A percentile compares a stretch with the other conserved stretches of the same genome.
Conservation (phyloP, 1,140 invertebrate genomes). For the Bombus sibiricus region DNA sequence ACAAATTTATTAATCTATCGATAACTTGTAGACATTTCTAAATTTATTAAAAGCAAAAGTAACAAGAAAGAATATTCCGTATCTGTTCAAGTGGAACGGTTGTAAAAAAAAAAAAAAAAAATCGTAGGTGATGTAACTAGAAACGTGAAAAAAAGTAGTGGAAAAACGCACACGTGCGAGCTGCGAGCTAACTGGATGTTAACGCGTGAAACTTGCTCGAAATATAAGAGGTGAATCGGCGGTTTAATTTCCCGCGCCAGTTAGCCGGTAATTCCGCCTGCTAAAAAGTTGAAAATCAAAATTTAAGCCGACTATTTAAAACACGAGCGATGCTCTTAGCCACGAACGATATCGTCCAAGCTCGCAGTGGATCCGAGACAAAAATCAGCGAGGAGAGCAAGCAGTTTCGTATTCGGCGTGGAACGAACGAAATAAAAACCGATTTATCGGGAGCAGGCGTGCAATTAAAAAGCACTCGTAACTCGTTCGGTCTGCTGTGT, state of each 20-base stretch:
- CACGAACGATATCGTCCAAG: neutral
- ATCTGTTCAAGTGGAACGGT: neutral
- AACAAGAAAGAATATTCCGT: neutral
- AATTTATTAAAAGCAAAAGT: too few species aligned
- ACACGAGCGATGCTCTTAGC: neutral
- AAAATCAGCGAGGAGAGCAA: neutral
- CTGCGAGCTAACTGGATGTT: neutral
- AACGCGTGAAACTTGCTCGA: neutral
- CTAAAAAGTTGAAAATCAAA: constrained; percentile 18
- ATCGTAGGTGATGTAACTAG: neutral
- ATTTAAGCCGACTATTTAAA: constrained; percentile 15
- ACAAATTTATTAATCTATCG: too few species aligned
- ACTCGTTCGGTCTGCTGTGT: constrained; percentile 18
- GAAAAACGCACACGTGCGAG: neutral
- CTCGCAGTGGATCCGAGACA: too few species aligned
- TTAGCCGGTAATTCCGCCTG: neutral
- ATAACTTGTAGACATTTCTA: too few species aligned
- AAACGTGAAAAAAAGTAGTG: neutral
- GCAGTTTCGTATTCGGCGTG: neutral
- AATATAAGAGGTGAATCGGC: neutral
- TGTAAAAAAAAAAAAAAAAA: too few species aligned
- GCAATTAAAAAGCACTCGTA: constrained; percentile 42
- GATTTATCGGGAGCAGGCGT: constrained; percentile 26
- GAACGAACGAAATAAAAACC: constrained; percentile 30
- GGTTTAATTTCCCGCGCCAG: neutral